phyloP scores from a whole-genome alignment of 1,140 invertebrate genomes.

The Amphibalanus amphitrite region DNA sequence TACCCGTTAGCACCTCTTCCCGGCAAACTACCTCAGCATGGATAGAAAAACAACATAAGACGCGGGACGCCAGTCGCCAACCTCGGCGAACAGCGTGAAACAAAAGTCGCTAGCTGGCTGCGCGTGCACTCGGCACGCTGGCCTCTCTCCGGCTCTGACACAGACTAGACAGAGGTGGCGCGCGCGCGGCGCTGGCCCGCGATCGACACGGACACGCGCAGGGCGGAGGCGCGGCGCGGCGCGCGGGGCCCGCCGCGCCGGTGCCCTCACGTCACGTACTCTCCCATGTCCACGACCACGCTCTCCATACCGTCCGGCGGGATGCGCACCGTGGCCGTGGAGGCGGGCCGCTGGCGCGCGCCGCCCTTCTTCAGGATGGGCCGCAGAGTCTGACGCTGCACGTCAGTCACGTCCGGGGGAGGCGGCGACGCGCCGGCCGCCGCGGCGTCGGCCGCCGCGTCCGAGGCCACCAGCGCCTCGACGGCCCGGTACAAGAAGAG shows the following conservation, averaged over 20 bases:
- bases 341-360: background rate
- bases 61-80: too few relatives aligned
- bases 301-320: conserved; percentile 4
- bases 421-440: background rate
- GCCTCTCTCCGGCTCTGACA: too few relatives aligned
- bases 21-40: too few relatives aligned
- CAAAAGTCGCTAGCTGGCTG: too few relatives aligned
- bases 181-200: too few relatives aligned
- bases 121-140: too few relatives aligned
- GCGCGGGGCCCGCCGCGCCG: too few relatives aligned
- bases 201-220: background rate
- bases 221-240: too few relatives aligned
- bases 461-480: conserved; percentile 29
- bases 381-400: background rate
- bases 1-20: too few relatives aligned
- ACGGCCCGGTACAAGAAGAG: conserved; percentile 43
- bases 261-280: background rate
- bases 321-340: background rate
- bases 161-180: background rate
- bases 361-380: background rate
- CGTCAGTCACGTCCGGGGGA: background rate
- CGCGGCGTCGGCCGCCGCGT: conserved; percentile 13
- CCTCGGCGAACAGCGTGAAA: too few relatives aligned
- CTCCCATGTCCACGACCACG: background rate
- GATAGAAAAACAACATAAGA: too few relatives aligned